Conservation (phyloP, 2,797 vertebrate species). For the Malurus splendens region DNA sequence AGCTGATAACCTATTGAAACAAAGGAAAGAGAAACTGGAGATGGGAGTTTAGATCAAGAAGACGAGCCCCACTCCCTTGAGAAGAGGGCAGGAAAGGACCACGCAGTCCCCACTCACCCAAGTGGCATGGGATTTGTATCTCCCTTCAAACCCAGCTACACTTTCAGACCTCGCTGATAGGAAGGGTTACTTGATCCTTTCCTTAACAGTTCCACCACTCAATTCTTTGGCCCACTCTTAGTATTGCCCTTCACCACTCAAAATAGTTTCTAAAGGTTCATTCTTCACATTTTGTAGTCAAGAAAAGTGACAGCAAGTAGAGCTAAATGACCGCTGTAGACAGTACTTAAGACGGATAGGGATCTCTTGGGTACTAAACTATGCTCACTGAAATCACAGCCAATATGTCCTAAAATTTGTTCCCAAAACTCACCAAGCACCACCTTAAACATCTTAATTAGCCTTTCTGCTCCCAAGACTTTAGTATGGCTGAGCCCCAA, state of each 20-base stretch:
- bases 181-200: background rate
- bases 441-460: background rate
- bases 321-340: background rate
- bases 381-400: background rate
- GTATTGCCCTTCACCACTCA: background rate
- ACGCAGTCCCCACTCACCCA: background rate
- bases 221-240: background rate
- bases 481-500: background rate
- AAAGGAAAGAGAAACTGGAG: slow-evolving; percentile 36
- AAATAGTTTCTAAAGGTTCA: background rate
- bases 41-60: slow-evolving; percentile 15
- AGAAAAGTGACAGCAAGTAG: background rate
- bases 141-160: background rate
- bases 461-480: background rate
- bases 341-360: background rate
- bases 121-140: background rate
- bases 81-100: background rate
- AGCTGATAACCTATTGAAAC: slow-evolving; percentile 31
- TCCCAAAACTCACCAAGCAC: background rate
- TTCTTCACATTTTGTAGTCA: background rate
- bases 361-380: background rate
- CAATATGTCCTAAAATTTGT: background rate
- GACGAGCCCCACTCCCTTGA: background rate
- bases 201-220: background rate
- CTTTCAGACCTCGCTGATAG: background rate